These are phyloP conservation scores for Acanthurus lineatus DNA, from an alignment of 2,797 vertebrate genomes.

Conservation along the genomic window DNA sequence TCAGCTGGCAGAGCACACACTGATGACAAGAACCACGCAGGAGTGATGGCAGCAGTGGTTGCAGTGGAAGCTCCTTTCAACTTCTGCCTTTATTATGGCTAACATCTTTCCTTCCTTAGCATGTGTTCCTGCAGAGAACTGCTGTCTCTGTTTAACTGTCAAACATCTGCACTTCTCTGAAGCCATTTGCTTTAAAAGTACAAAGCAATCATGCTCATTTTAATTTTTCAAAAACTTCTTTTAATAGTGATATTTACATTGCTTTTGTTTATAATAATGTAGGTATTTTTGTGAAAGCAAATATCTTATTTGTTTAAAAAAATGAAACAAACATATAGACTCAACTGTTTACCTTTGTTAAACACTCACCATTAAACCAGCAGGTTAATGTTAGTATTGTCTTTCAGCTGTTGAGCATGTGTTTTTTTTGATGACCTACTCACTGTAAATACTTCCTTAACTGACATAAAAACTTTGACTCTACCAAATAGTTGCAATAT, in stretches of 20 bases:
- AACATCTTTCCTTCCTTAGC: neutral
- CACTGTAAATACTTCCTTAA: neutral
- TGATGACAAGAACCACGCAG: conserved; percentile 8
- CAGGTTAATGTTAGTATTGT: neutral
- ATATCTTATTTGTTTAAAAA: too few relatives aligned
- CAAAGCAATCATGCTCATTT: neutral
- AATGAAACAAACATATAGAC: neutral
- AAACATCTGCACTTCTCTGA: neutral
- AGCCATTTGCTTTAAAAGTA: neutral
- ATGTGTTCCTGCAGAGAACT: neutral
- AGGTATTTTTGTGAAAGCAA: too few relatives aligned
- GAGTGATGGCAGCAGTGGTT: conserved; percentile 4
- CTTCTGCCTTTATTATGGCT: neutral
- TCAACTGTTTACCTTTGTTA: neutral
- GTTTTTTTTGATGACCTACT: neutral
- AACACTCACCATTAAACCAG: neutral
- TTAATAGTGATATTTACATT: too few relatives aligned
- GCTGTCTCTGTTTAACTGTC: neutral
- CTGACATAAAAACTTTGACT: too few relatives aligned
- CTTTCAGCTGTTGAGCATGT: neutral
- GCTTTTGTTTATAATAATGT: too few relatives aligned
- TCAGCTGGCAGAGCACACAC: conserved; percentile 14
- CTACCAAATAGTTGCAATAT: too few relatives aligned
- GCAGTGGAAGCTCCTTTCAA: neutral
- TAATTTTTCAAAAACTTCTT: neutral